A percentile compares a stretch with the other conserved stretches of the same genome.
Evolutionary conservation across 2,113 vertebrate species (phyloP).

Genomic region (Balaenoptera acutorostrata): DNA sequence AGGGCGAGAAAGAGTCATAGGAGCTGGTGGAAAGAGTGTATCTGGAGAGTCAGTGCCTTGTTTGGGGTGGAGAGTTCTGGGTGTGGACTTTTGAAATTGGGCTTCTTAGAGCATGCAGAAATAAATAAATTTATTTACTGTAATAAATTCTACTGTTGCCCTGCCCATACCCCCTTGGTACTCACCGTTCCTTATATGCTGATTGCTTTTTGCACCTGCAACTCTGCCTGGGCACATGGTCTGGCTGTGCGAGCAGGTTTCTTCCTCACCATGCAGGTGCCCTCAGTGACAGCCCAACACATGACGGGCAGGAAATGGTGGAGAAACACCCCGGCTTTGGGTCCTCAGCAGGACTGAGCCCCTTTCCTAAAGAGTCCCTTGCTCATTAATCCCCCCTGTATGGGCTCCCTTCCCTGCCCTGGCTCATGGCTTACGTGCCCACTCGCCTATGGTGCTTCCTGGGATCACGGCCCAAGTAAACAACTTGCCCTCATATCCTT

Average conservation of each 20-base stretch:
- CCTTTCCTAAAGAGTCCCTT: no score
- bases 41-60: neutral
- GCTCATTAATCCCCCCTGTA: neutral
- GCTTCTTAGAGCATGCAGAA: neutral
- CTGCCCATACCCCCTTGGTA: no score
- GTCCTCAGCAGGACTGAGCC: neutral
- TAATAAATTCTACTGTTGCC: neutral
- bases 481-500: neutral
- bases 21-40: neutral
- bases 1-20: neutral
- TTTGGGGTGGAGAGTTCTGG: neutral
- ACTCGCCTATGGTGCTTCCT: neutral
- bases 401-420: neutral
- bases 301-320: neutral
- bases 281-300: neutral
- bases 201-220: neutral
- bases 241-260: neutral
- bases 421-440: neutral
- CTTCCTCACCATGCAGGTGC: neutral
- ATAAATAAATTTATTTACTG: neutral
- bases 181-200: neutral
- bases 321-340: rapidly evolving
- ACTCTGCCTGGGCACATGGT: neutral
- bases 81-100: neutral
- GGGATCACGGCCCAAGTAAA: constrained; percentile 13